Base-by-base conservation (phyloP, 2,797 vertebrate species). In the Avahi laniger region DNA sequence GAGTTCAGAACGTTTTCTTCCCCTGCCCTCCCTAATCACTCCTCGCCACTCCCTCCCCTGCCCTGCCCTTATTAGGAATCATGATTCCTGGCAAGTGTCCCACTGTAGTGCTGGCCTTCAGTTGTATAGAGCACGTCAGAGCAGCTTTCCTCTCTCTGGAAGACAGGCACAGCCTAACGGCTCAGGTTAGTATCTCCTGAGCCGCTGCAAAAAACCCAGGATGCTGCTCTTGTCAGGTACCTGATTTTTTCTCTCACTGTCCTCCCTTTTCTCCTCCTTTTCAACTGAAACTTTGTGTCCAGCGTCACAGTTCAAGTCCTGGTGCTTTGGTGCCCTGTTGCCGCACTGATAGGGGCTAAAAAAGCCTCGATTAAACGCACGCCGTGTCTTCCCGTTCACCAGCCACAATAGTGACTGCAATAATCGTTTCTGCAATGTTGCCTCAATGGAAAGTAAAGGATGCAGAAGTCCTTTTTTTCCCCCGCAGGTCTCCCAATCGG, bases 351-450 rank as follows among this genome's bases (percentile, higher is more conserved):
- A 84, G 93, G 70, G 93, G 61, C 94, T 94, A 82, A 93, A 96
- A 97, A 92, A 88, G 95, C 93, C 94, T 97, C 96, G 91, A 46
- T 95, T 93, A 92, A 95, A 91, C 78, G 61, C 81, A 59, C 83
- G 67, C 79, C 26, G 0, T 76, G 94, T 93, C 86, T 89, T 84
- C 93, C 46, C 57, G 83, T 91, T 54, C 73, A 65, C 94, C 90
- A 89, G 81, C 88, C 46, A 15, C 78, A 75, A 73, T 52, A 67
- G 87, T 75, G 76, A 61, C 97, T 82, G 33, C 63, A 69, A 80
- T 63, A 61, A n/a, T 63, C 6, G 0, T 70, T 73, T 41, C 86
- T 73, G 59, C 73, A 78, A 2, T 54, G 43, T 46, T 72, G 33
- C 78, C 22, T 72, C 67, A 12, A 15, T 46, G 75, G 65, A 72